Percentiles rank a stretch among this genome's conserved stretches.
phyloP scores from a whole-genome alignment of 2,888 invertebrate species.

The Temnothorax ravouxi region DNA sequence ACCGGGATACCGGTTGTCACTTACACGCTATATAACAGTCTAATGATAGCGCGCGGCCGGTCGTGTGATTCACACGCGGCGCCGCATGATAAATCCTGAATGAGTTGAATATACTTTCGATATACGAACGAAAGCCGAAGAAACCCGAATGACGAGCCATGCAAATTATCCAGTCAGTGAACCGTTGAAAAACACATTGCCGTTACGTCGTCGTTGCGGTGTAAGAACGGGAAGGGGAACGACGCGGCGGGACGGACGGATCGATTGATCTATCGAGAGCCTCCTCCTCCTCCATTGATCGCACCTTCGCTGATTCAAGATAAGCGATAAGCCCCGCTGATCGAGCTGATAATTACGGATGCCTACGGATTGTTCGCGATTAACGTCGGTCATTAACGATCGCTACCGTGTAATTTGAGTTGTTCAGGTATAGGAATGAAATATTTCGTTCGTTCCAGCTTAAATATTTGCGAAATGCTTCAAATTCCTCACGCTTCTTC shows the following conservation, averaged over 20 bases:
- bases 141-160: conserved; percentile 48
- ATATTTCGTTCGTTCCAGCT: background rate
- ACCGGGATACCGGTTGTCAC: conserved; percentile 46
- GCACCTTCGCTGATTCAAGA: conserved; percentile 36
- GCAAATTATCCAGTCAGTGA: conserved; percentile 51
- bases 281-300: conserved; percentile 11
- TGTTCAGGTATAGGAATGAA: background rate
- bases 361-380: conserved; percentile 19
- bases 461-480: background rate
- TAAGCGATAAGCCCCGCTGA: conserved; percentile 35
- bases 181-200: conserved; percentile 44
- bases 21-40: conserved; percentile 38
- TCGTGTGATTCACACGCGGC: conserved; percentile 40
- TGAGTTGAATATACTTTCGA: conserved; percentile 30
- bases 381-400: conserved; percentile 27
- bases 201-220: conserved; percentile 18
- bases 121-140: conserved; percentile 42
- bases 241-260: conserved; percentile 4
- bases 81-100: conserved; percentile 43
- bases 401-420: background rate
- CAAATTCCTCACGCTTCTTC: too few species aligned
- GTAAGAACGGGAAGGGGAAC: background rate
- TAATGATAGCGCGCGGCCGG: conserved; percentile 50
- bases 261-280: conserved; percentile 41
- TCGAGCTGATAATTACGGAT: conserved; percentile 27